Conservation (phyloP, 2,888 invertebrate genomes). For the Campoplex nolae region DNA sequence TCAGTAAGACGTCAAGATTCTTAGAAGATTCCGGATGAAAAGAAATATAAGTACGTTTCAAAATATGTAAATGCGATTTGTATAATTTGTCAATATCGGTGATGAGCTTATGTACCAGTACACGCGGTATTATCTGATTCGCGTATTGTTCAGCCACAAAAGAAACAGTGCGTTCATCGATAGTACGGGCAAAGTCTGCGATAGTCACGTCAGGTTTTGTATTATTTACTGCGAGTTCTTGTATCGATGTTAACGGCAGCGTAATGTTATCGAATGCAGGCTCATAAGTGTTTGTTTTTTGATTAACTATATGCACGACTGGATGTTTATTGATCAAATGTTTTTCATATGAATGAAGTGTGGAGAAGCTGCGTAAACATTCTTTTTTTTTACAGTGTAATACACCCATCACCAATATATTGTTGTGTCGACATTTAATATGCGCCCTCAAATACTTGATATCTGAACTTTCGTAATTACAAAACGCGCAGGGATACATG, state of each 20-base stretch:
- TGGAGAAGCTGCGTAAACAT: constrained; percentile 19
- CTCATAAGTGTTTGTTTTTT: constrained; percentile 1
- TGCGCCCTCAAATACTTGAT: not conserved
- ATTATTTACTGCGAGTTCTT: not conserved
- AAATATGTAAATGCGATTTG: too few species aligned
- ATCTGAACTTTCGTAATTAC: constrained; percentile 19
- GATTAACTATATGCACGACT: not conserved
- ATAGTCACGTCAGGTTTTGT: constrained; percentile 8
- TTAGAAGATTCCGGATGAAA: too few species aligned
- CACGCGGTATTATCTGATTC: not conserved
- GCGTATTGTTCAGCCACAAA: not conserved
- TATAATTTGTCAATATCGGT: not conserved
- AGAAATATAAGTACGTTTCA: too few species aligned
- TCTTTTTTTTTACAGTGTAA: constrained; percentile 19
- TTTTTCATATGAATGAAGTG: constrained; percentile 32
- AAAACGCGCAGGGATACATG: constrained; percentile 62
- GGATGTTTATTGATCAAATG: constrained; percentile 22
- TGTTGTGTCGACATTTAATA: too few species aligned
- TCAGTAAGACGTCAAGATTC: too few species aligned
- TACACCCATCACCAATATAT: not conserved
- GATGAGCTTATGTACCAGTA: not conserved
- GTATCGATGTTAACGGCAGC: constrained; percentile 7
- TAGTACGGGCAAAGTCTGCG: constrained; percentile 16
- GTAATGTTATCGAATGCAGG: constrained; percentile 3
- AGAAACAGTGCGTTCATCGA: not conserved